Conservation (phyloP, 2,888 invertebrate genomes). For the Flexamia atlantica region DNA sequence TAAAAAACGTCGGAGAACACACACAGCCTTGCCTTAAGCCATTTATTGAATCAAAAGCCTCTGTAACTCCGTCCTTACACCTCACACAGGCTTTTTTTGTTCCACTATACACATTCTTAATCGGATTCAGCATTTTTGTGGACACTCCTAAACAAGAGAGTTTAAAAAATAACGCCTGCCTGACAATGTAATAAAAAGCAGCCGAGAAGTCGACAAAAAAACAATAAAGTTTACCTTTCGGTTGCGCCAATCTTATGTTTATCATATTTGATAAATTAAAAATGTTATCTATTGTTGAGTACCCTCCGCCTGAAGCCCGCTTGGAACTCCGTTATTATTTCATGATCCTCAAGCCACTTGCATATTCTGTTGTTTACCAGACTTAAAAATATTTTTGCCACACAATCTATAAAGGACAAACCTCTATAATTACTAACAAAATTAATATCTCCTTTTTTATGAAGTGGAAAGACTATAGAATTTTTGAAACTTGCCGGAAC, state of each 20-base stretch:
- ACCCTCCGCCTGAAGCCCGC: conserved; percentile 65
- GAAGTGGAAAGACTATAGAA: conserved; percentile 58
- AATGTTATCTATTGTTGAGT: conserved; percentile 66
- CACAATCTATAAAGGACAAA: conserved; percentile 54
- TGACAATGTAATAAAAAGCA: conserved; percentile 66
- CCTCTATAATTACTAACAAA: conserved; percentile 62
- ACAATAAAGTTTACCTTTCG: conserved; percentile 63
- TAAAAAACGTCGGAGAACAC: conserved; percentile 64
- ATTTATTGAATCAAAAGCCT: conserved; percentile 55
- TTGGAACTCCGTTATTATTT: conserved; percentile 65
- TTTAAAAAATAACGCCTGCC: conserved; percentile 63
- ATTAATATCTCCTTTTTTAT: conserved; percentile 61
- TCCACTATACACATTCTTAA: conserved; percentile 53
- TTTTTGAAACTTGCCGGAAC: conserved; percentile 37
- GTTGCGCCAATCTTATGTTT: conserved; percentile 59
- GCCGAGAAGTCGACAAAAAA: conserved; percentile 65
- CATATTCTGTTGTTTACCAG: conserved; percentile 57
- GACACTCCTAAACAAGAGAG: conserved; percentile 60
- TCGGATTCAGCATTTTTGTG: conserved; percentile 62
- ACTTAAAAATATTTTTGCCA: conserved; percentile 58
- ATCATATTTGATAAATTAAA: conserved; percentile 64
- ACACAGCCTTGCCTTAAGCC: conserved; percentile 67
- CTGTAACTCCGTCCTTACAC: conserved; percentile 53
- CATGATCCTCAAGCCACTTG: conserved; percentile 56
- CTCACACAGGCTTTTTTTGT: conserved; percentile 61